Conservation (phyloP, 1,140 invertebrate species). For the Drosophila navojoa region DNA sequence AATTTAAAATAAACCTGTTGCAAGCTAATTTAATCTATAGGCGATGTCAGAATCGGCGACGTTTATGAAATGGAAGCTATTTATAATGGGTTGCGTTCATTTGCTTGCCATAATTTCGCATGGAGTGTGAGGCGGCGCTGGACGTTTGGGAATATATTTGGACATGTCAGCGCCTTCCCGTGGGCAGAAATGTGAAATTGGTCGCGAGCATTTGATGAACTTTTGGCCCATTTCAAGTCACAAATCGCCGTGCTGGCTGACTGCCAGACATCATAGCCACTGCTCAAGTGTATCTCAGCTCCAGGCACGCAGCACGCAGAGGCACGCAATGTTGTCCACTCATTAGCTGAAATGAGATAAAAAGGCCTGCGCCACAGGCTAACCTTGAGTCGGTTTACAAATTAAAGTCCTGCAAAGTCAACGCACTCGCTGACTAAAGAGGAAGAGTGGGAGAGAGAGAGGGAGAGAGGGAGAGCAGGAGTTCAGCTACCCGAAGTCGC, state of each 20-base stretch:
- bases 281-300: constrained; percentile 6
- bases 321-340: constrained; percentile 33
- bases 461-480: constrained; percentile 10
- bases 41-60: not conserved
- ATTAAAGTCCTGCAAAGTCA: constrained; percentile 27
- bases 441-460: not conserved
- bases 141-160: constrained; percentile 24
- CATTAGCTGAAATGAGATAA: not conserved
- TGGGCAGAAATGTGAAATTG: constrained; percentile 23
- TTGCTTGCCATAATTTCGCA: constrained; percentile 10
- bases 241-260: constrained; percentile 47
- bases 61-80: constrained; percentile 9
- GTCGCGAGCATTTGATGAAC: constrained; percentile 63
- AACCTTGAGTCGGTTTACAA: constrained; percentile 60
- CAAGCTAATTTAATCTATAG: not conserved
- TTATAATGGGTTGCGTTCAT: constrained; percentile 10
- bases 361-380: constrained; percentile 12
- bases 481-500: constrained; percentile 59
- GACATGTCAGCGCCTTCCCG: constrained; percentile 11
- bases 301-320: constrained; percentile 37
- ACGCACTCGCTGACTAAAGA: constrained; percentile 12
- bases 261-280: constrained; percentile 43
- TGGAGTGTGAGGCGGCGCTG: constrained; percentile 19
- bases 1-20: not conserved
- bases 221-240: constrained; percentile 75